phyloP scores from a whole-genome alignment of 53 echinoderm and acorn worm genomes.

The Mesocentrotus franciscanus region DNA sequence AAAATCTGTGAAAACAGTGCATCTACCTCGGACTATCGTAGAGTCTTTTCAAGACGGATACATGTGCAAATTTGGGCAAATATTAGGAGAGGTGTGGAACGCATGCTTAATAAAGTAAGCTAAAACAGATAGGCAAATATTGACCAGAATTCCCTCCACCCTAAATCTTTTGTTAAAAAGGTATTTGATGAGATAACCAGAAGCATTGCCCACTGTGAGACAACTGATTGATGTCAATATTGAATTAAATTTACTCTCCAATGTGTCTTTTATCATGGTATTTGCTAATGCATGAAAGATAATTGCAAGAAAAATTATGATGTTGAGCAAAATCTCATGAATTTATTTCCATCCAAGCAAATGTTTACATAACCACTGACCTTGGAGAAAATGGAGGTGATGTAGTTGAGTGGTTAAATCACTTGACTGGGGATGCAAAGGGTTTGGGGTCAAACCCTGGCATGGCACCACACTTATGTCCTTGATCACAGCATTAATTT shows the following conservation, averaged over 20 bases:
- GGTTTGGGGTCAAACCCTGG: too few relatives aligned
- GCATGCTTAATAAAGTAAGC: neutral
- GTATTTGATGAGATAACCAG: neutral
- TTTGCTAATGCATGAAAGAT: neutral
- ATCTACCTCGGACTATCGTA: neutral
- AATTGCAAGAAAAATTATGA: neutral
- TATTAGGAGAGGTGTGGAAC: neutral
- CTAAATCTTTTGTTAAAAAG: neutral
- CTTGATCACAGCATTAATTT: too few relatives aligned
- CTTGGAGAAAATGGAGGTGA: neutral
- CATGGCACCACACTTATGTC: too few relatives aligned
- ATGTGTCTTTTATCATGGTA: neutral
- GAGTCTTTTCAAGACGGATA: neutral
- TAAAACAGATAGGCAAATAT: constrained; percentile 31
- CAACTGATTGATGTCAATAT: constrained; percentile 34
- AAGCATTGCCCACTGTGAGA: neutral
- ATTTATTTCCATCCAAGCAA: neutral
- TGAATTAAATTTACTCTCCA: neutral
- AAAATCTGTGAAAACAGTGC: constrained; percentile 13
- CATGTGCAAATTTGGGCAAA: neutral
- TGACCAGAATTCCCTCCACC: neutral
- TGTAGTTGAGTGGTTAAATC: neutral
- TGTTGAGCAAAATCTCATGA: neutral
- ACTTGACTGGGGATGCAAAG: too few relatives aligned
- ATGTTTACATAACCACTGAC: neutral